Base-by-base conservation (phyloP, 1,140 invertebrate species). In the Luehdorfia chinensis region DNA sequence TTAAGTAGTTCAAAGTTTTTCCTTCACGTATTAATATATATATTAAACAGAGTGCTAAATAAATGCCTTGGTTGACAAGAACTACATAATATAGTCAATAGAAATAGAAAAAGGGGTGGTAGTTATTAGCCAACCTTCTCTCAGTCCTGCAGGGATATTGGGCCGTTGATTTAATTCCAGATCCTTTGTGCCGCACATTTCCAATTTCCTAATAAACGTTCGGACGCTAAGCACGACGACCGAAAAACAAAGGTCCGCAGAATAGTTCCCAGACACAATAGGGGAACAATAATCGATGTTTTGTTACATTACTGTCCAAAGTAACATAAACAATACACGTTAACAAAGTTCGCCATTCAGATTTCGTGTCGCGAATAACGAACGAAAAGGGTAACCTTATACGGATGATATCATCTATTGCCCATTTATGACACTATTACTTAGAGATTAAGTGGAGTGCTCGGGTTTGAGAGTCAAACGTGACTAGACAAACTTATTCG, bases 91-190 rank as follows among this genome's bases (percentile, higher is more conserved):
- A n/a, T n/a, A n/a, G n/a, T n/a, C n/a, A n/a, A n/a, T n/a, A n/a
- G n/a, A n/a, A n/a, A n/a, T n/a, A n/a, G n/a, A n/a, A n/a, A n/a
- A n/a, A n/a, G n/a, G n/a, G n/a, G n/a, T n/a, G n/a, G n/a, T n/a
- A n/a, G n/a, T n/a, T n/a, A n/a, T n/a, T n/a, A n/a, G n/a, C n/a
- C 25, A 4, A 9, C 25, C 25, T 4, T 60, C 48, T 37, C 37
- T 30, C 50, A 13, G 11, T 54, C 51, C 55, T 47, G 53, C 28
- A 34, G 55, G 53, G 55, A 66, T 64, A 70, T 73, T 69, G 51
- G 66, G 47, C 55, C 62, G 56, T 64, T 62, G 70, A 74, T 74
- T 70, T 68, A 68, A 74, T 74, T 68, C 63, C 59, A 64, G 61
- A 51, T 50, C 66, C 58, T 70, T 74, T 70, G 64, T 67, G 57